These are phyloP conservation scores for Archips xylosteana DNA, from an alignment of 2,888 invertebrate genomes.

Conservation along the genomic window DNA sequence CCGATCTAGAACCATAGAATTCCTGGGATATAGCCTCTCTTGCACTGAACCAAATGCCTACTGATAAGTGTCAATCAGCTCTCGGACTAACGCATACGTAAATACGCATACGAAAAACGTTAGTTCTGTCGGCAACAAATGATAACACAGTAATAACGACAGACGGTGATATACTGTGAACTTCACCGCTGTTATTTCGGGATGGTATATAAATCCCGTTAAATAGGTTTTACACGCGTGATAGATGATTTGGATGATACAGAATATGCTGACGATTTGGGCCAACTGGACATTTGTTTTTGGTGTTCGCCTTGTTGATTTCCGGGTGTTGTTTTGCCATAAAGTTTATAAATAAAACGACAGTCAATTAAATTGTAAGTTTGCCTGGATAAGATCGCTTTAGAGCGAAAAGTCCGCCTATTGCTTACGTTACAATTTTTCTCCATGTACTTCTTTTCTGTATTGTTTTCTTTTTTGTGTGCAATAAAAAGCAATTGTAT, in stretches of 20 bases:
- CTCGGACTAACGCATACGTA: neutral
- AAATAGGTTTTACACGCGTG: conserved; percentile 19
- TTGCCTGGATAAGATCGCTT: too few species aligned
- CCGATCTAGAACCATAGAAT: too few species aligned
- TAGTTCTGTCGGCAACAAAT: conserved; percentile 20
- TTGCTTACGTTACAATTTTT: too few species aligned
- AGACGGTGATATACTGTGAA: conserved; percentile 12
- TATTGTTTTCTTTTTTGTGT: too few species aligned
- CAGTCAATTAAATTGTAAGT: too few species aligned
- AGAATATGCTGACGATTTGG: neutral
- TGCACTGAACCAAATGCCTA: too few species aligned
- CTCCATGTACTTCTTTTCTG: too few species aligned
- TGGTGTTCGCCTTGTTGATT: neutral
- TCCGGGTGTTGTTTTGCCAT: neutral
- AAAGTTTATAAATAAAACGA: neutral
- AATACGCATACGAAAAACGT: conserved; percentile 11
- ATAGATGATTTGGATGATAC: conserved; percentile 14
- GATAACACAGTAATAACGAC: conserved; percentile 25
- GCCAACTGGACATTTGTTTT: conserved; percentile 4
- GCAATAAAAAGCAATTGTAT: too few species aligned
- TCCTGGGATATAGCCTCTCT: too few species aligned
- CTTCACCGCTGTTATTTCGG: conserved; percentile 26
- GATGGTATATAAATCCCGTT: neutral
- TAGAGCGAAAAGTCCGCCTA: too few species aligned
- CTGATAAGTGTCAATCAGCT: too few species aligned